These are phyloP conservation scores for Marasmarcha lunaedactyla DNA, from an alignment of 2,888 invertebrate species.

Conservation along the genomic window DNA sequence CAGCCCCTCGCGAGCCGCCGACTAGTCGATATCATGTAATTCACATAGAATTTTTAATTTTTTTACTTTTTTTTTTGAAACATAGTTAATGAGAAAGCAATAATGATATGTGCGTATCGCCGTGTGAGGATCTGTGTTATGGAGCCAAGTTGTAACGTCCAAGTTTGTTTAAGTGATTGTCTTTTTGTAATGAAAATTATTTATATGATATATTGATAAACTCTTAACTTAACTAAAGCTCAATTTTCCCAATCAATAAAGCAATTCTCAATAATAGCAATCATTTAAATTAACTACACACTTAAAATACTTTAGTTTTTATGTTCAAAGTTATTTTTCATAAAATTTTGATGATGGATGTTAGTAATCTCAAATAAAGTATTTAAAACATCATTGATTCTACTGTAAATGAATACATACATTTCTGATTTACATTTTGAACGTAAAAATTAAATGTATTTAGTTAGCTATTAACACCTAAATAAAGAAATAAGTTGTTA, in stretches of 20 bases:
- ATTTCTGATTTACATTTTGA: slow-evolving; percentile 25
- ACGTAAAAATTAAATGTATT: slow-evolving; percentile 24
- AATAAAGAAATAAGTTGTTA: slow-evolving; percentile 1
- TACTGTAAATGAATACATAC: no score
- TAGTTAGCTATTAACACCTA: not conserved
- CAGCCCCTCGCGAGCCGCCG: slow-evolving; percentile 35
- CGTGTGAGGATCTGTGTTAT: slow-evolving; percentile 56
- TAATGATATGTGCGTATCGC: slow-evolving; percentile 67
- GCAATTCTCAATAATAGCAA: no score
- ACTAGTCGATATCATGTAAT: slow-evolving; percentile 56
- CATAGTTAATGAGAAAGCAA: slow-evolving; percentile 50
- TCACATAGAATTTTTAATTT: slow-evolving; percentile 53
- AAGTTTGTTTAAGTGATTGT: slow-evolving; percentile 18
- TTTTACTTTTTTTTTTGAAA: slow-evolving; percentile 55
- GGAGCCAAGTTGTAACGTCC: slow-evolving; percentile 38
- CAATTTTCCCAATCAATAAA: no score
- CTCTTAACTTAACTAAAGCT: no score
- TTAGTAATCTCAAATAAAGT: no score
- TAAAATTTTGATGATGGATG: no score
- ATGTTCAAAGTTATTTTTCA: no score
- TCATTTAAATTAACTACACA: no score
- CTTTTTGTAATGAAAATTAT: slow-evolving; percentile 25
- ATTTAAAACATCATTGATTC: no score
- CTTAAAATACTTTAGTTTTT: no score
- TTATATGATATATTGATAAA: slow-evolving; percentile 10